These are phyloP conservation scores for Hypanus sabinus DNA, from an alignment of 2,113 vertebrate species.

Conservation along the genomic window DNA sequence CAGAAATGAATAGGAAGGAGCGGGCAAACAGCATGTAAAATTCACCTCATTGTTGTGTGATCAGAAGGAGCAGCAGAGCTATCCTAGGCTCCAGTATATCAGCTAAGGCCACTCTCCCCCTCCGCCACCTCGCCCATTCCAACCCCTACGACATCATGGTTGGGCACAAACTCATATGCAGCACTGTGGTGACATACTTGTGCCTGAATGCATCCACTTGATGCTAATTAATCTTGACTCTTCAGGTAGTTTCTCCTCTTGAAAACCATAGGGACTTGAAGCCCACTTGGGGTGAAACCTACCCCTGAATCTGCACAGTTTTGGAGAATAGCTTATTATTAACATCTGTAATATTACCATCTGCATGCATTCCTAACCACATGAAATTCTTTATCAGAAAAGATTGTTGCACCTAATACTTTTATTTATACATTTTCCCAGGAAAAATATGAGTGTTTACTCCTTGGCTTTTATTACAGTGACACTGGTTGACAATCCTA, in stretches of 20 bases:
- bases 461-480: background rate
- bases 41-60: too few species aligned
- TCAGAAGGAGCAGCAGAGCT: too few species aligned
- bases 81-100: too few species aligned
- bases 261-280: background rate
- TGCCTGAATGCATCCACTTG: background rate
- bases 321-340: conserved; percentile 2
- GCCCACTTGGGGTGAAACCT: background rate
- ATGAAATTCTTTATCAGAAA: background rate
- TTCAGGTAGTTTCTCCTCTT: background rate
- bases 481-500: background rate
- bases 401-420: background rate
- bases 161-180: background rate
- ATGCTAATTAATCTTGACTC: background rate
- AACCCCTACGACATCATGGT: background rate
- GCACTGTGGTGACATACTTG: background rate
- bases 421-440: background rate
- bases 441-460: background rate
- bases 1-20: too few species aligned
- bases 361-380: background rate
- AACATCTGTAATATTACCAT: background rate
- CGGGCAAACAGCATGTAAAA: too few species aligned
- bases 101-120: too few species aligned
- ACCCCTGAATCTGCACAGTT: background rate
- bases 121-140: too few species aligned